These are phyloP conservation scores for Pseudeuparius sepicola DNA, from an alignment of 2,888 invertebrate genomes.

Conservation along the genomic window DNA sequence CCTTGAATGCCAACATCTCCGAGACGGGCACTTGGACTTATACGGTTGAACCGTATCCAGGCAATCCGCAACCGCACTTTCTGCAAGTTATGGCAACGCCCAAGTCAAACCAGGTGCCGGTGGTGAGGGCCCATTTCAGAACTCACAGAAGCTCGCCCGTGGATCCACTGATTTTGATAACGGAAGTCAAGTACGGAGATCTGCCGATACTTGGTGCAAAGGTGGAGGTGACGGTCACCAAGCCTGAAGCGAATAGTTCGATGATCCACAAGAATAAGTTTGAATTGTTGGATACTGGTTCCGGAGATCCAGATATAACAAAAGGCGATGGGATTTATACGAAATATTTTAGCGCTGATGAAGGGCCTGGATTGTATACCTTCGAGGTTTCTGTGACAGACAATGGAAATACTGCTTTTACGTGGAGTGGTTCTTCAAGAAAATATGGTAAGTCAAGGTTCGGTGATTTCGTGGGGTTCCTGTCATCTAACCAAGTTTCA, in stretches of 20 bases:
- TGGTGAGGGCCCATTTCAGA: constrained; percentile 43
- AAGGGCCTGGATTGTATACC: constrained; percentile 42
- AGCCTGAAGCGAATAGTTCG: constrained; percentile 34
- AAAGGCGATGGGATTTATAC: constrained; percentile 57
- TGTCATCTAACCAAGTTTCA: too few relatives aligned
- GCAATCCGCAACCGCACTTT: constrained; percentile 50
- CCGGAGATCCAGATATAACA: constrained; percentile 54
- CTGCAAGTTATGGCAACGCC: constrained; percentile 51
- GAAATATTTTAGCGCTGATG: constrained; percentile 46
- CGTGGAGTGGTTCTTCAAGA: constrained; percentile 36
- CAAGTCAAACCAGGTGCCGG: constrained; percentile 36
- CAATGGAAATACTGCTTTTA: constrained; percentile 46
- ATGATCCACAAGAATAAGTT: constrained; percentile 36
- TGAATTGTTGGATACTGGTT: constrained; percentile 48
- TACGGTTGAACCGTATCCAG: constrained; percentile 45
- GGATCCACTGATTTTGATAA: constrained; percentile 42
- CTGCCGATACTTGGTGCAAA: constrained; percentile 47
- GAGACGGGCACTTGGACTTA: constrained; percentile 52
- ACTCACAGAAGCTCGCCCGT: constrained; percentile 34
- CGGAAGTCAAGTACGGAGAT: constrained; percentile 46
- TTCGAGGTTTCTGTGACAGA: constrained; percentile 44
- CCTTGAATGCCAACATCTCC: constrained; percentile 42
- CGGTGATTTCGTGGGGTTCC: too few relatives aligned
- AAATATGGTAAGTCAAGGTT: constrained; percentile 30
- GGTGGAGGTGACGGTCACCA: constrained; percentile 44